Percentiles rank a stretch among this genome's conserved stretches.
Conservation (phyloP, 2,888 invertebrate genomes). For the Zygothrica quintamaculata region DNA sequence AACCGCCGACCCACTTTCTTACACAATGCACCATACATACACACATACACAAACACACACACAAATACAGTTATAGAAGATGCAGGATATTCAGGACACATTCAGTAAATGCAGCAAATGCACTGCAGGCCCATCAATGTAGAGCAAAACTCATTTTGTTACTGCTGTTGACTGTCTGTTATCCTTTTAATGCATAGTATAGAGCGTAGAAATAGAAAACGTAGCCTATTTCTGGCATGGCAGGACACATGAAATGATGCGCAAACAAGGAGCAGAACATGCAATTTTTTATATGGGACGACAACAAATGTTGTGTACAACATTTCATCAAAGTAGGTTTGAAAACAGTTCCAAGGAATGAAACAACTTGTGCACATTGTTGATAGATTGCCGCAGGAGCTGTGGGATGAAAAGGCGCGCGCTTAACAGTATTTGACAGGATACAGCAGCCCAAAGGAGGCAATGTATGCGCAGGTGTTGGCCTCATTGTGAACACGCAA, state of each 20-base stretch:
- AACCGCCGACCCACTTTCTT: constrained; percentile 72
- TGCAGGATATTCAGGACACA: constrained; percentile 27
- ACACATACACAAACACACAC: too few relatives aligned
- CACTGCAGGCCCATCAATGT: constrained; percentile 63
- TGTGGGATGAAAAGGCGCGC: constrained; percentile 27
- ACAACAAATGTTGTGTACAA: constrained; percentile 33
- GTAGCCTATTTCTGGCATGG: constrained; percentile 50
- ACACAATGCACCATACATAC: constrained; percentile 65
- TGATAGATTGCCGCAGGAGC: constrained; percentile 47
- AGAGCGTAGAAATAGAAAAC: constrained; percentile 4
- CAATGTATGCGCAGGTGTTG: constrained; percentile 57
- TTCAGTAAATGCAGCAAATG: constrained; percentile 25
- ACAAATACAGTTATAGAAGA: too few relatives aligned
- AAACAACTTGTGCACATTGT: constrained; percentile 4
- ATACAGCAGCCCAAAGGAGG: not conserved
- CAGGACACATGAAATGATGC: constrained; percentile 60
- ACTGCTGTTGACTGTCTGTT: constrained; percentile 54
- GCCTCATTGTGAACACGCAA: constrained; percentile 42
- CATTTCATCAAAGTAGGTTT: constrained; percentile 76
- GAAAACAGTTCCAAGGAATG: constrained; percentile 44
- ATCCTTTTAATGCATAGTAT: constrained; percentile 59
- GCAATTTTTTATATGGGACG: constrained; percentile 70
- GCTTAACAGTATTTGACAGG: too few relatives aligned
- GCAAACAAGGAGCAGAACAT: constrained; percentile 58
- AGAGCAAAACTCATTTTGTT: constrained; percentile 72